Evolutionary conservation across 2,888 invertebrate species (phyloP), one percentile per base, ranked within the genome.

Genomic region (Apamea sordens): DNA sequence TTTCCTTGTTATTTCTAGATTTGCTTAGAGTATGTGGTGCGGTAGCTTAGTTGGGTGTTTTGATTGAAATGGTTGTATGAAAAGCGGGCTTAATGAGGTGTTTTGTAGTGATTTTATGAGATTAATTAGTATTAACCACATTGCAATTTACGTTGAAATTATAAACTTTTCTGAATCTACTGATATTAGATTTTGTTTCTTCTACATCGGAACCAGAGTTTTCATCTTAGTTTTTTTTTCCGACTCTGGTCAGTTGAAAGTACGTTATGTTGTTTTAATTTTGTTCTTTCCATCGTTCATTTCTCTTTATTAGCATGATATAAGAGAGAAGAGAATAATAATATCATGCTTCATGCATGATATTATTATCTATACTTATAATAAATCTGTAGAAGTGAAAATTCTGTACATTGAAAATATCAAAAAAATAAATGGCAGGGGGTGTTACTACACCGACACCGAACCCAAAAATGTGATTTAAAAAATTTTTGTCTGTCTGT

Each of bases 1-100:
- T 87, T 85, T 73, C 72, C 13, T 32, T 80, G 81, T 82, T 88
- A 83, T 83, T 87, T 79, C 36, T 70, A 64, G 61, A 85, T 85
- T 82, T 77, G 75, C 72, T 82, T 77, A 32, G 61, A 75, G 73
- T 76, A 65, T 21, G 61, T n/a, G 44, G 56, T 73, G 50, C n/a
- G 67, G 69, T 77, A 28, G 77, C 68, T 64, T 64, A 73, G 76
- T 67, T 75, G 21, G 47, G 0, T 41, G 0, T 72, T 28, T 61
- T 61, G 72, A 73, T 86, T 82, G 32, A 28, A 36, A 41, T 59
- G 13, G 15, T 15, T 68, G 56, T 4, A 6, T 24, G 24, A 32
- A 7, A n/a, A 32, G 32, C 15, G 8, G 44, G 10, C 13, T 64
- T 32, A 36, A 80, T 72, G 15, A 71, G 15, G n/a, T 61, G 7